These are phyloP conservation scores for Frankliniella fusca DNA, from an alignment of 2,888 invertebrate species.

Conservation along the genomic window DNA sequence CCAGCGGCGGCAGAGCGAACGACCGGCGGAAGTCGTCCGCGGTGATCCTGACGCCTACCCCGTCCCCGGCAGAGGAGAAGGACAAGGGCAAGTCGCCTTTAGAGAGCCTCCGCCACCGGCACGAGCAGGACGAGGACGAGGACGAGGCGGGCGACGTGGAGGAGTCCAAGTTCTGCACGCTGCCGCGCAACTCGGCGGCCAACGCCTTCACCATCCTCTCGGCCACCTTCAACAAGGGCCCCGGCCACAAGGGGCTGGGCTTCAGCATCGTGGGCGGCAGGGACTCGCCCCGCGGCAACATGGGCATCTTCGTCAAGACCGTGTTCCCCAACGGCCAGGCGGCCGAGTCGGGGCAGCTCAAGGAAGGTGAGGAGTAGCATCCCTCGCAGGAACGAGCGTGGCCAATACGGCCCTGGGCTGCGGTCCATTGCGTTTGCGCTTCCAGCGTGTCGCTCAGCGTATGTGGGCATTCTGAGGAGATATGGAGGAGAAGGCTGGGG, in stretches of 20 bases:
- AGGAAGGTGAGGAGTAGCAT: constrained; percentile 71
- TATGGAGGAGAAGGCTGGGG: not conserved
- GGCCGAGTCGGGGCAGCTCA: constrained; percentile 70
- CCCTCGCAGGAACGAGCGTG: no score
- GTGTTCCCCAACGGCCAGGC: constrained; percentile 82
- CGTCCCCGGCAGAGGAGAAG: not conserved
- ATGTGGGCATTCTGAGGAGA: not conserved
- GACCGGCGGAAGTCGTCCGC: constrained; percentile 1
- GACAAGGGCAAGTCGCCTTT: not conserved
- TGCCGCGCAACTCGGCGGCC: constrained; percentile 54
- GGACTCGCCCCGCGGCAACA: constrained; percentile 78
- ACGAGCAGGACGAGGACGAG: constrained; percentile 46
- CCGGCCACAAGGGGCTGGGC: constrained; percentile 77
- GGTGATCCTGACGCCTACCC: not conserved
- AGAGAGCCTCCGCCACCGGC: not conserved
- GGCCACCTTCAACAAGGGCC: constrained; percentile 70
- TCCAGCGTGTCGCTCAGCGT: no score
- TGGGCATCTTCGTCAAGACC: constrained; percentile 85
- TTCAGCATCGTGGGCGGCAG: constrained; percentile 86
- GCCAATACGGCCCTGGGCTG: no score
- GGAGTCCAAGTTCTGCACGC: constrained; percentile 57
- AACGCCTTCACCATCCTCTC: constrained; percentile 52
- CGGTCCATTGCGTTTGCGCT: no score
- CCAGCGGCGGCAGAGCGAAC: not conserved
- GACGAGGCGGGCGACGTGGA: constrained; percentile 54